Conservation (phyloP, 2,888 invertebrate genomes). For the Baccha elongata region DNA sequence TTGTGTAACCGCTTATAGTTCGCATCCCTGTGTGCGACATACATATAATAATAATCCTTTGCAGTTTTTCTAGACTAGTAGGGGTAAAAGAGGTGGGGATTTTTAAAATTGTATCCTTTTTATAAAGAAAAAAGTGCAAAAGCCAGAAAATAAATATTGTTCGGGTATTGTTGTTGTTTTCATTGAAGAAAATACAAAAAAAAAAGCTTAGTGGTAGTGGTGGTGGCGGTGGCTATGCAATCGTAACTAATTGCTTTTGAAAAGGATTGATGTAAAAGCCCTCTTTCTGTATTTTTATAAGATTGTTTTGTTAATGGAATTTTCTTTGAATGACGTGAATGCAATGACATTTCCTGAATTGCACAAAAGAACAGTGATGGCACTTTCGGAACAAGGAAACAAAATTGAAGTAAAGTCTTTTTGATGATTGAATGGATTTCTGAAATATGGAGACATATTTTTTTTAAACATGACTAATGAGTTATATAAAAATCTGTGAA, state of each 20-base stretch:
- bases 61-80: not conserved
- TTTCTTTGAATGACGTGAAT: constrained; percentile 35
- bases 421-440: constrained; percentile 6
- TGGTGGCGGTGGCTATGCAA: constrained; percentile 55
- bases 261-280: constrained; percentile 55
- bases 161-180: constrained; percentile 18
- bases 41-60: constrained; percentile 32
- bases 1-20: constrained; percentile 23
- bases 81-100: not conserved
- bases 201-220: constrained; percentile 22
- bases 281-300: constrained; percentile 1
- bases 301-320: constrained; percentile 52
- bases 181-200: not conserved
- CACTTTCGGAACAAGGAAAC: constrained; percentile 8
- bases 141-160: constrained; percentile 18
- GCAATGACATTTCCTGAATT: constrained; percentile 42
- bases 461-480: no score
- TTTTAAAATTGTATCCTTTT: constrained; percentile 41
- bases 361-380: constrained; percentile 3
- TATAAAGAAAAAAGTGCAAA: constrained; percentile 16
- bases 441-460: no score
- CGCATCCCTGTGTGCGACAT: constrained; percentile 29
- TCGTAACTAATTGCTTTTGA: constrained; percentile 68
- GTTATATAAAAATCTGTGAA: no score
- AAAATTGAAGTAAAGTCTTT: not conserved